Conservation (phyloP, 1,140 invertebrate genomes). For the Platyura marginata region DNA sequence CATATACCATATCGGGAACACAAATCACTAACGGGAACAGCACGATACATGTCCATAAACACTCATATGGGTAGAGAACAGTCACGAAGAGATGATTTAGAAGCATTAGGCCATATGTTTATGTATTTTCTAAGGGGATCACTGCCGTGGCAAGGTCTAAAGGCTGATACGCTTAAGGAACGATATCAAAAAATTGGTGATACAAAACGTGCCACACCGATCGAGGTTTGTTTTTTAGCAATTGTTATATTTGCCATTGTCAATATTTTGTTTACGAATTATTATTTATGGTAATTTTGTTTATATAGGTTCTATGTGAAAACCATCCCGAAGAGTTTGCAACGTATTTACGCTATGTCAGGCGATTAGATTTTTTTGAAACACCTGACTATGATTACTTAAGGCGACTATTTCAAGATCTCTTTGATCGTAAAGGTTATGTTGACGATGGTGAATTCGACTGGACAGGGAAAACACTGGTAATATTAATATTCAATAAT, state of each 20-base stretch:
- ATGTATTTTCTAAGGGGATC: constrained; percentile 99
- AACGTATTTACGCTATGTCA: constrained; percentile 92
- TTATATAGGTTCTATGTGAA: constrained; percentile 65
- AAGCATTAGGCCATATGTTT: constrained; percentile 99
- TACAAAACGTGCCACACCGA: constrained; percentile 93
- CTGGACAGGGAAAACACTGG: constrained; percentile 94
- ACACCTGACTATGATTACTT: constrained; percentile 99
- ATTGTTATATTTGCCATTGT: not conserved
- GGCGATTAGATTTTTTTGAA: constrained; percentile 97
- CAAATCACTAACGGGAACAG: constrained; percentile 94
- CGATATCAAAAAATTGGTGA: constrained; percentile 99
- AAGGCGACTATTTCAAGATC: constrained; percentile 83
- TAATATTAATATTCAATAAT: too few species aligned
- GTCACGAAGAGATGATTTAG: constrained; percentile 96
- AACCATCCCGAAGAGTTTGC: constrained; percentile 96
- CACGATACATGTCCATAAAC: constrained; percentile 99
- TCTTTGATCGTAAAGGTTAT: constrained; percentile 85
- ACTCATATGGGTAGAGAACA: constrained; percentile 99
- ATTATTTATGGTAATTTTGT: too few species aligned
- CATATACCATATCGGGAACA: constrained; percentile 99
- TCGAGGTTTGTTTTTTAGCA: constrained; percentile 40
- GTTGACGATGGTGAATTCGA: constrained; percentile 93
- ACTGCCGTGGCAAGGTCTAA: constrained; percentile 98
- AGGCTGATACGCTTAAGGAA: constrained; percentile 98
- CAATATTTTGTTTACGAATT: too few species aligned